phyloP scores from a whole-genome alignment of 92 coral and sea anemone genomes.

The Phenganax marumi region DNA sequence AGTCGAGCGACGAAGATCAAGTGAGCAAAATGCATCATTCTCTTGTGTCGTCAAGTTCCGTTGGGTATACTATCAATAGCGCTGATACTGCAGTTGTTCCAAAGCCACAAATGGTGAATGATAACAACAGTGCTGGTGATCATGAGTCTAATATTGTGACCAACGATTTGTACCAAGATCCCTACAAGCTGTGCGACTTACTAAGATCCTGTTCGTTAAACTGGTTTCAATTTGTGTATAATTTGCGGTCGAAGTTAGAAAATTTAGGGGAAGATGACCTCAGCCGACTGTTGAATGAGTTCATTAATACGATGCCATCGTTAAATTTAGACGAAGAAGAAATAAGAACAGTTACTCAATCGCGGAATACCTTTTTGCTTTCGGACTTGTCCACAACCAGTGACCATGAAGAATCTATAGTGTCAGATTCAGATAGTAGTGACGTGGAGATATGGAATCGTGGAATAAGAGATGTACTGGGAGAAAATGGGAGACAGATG shows the following conservation, averaged over 20 bases:
- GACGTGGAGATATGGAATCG: slow-evolving; percentile 21
- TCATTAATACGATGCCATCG: background rate
- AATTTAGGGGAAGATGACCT: background rate
- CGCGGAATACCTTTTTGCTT: slow-evolving; percentile 7
- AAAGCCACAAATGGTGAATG: background rate
- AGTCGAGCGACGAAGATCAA: no score
- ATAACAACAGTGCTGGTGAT: background rate
- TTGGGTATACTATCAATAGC: background rate
- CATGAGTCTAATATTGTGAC: background rate
- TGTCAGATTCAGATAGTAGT: slow-evolving; percentile 5
- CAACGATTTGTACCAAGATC: slow-evolving; percentile 3
- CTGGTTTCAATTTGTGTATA: slow-evolving; percentile 19
- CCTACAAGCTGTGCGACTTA: background rate
- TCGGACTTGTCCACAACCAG: background rate
- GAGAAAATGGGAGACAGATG: slow-evolving; percentile 30
- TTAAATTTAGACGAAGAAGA: slow-evolving; percentile 9
- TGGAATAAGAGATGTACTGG: slow-evolving; percentile 15
- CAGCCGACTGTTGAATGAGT: slow-evolving; percentile 9
- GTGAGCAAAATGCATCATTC: background rate
- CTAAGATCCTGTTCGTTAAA: slow-evolving; percentile 24
- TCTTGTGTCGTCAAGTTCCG: background rate
- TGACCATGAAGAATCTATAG: background rate
- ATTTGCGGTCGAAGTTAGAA: background rate
- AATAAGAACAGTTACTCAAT: background rate
- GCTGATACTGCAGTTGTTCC: background rate